These are phyloP conservation scores for Paguma larvata DNA, from an alignment of 2,797 vertebrate species.

Conservation along the genomic window DNA sequence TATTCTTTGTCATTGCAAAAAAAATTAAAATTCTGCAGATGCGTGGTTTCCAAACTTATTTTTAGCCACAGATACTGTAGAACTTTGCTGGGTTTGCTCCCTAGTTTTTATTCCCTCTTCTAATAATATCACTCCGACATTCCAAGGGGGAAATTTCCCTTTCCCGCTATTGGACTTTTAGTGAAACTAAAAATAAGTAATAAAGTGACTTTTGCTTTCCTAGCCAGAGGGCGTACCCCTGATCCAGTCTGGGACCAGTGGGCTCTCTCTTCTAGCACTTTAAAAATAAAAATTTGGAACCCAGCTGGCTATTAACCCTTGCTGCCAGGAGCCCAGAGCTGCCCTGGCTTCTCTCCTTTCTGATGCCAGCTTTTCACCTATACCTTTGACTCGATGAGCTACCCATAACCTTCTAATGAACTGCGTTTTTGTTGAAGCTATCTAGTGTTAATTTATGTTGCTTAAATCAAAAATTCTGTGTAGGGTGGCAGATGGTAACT, in stretches of 20 bases:
- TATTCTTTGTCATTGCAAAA: conserved; percentile 1
- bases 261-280: background rate
- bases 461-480: background rate
- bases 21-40: background rate
- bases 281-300: background rate
- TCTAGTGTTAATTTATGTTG: background rate
- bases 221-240: background rate
- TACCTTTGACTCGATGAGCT: background rate
- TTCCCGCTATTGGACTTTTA: background rate
- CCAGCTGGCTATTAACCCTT: background rate
- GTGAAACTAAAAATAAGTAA: background rate
- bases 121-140: background rate
- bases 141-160: background rate
- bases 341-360: background rate
- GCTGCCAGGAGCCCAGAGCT: background rate
- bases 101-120: background rate
- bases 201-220: background rate
- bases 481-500: background rate
- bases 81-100: background rate
- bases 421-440: background rate
- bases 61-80: background rate
- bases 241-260: background rate
- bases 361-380: background rate
- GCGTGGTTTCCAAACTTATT: background rate
- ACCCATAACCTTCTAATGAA: background rate